Evolutionary conservation across 2,888 invertebrate species (phyloP).

Genomic region (Polylopha cassiicola): DNA sequence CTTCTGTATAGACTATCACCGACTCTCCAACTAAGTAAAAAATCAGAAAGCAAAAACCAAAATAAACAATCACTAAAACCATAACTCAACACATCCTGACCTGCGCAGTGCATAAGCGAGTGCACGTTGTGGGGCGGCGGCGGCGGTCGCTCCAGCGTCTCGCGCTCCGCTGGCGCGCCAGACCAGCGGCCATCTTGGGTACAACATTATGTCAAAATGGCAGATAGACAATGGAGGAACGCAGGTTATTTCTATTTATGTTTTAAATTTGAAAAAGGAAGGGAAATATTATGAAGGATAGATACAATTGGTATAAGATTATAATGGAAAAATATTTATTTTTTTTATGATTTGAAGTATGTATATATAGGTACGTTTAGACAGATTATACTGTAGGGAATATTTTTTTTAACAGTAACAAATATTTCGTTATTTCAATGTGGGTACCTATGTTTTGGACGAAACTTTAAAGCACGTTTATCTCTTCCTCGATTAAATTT

Average conservation of each 20-base stretch:
- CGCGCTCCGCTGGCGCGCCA: conserved; percentile 64
- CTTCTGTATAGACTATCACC: conserved; percentile 6
- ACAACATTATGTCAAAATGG: conserved; percentile 24
- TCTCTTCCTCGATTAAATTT: too few species aligned
- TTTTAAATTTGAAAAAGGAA: neutral
- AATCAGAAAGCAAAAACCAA: conserved; percentile 26
- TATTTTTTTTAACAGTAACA: too few species aligned
- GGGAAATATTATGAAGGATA: too few species aligned
- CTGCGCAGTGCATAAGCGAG: conserved; percentile 89
- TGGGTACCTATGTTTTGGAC: too few species aligned
- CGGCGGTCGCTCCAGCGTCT: conserved; percentile 81
- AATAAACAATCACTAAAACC: conserved; percentile 24
- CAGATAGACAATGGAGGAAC: conserved; percentile 7
- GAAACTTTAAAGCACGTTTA: too few species aligned
- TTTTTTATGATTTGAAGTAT: too few species aligned
- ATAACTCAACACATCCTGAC: conserved; percentile 50
- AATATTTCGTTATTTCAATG: too few species aligned
- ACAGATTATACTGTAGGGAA: too few species aligned
- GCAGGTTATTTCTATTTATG: neutral
- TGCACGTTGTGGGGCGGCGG: conserved; percentile 80
- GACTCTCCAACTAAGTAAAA: conserved; percentile 16
- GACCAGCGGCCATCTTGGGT: conserved; percentile 68
- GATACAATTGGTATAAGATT: too few species aligned
- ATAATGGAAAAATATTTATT: too few species aligned
- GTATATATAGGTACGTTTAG: too few species aligned